Conservation (phyloP, 2,113 vertebrate species). For the Colius striatus region DNA sequence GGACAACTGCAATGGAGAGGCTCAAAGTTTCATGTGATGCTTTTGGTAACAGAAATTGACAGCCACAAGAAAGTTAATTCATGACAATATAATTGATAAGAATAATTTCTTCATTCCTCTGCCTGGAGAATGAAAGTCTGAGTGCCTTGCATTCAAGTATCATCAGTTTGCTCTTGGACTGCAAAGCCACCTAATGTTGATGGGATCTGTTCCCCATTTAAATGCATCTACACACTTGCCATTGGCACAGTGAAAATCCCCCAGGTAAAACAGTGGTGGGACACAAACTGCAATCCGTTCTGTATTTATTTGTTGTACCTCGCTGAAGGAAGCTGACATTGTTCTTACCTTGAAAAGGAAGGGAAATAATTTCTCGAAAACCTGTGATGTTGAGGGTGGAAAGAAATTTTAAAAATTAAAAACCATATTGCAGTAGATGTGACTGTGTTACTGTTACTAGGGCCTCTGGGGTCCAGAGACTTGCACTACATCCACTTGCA, state of each 20-base stretch:
- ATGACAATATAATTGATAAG: not conserved
- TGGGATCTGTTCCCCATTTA: not conserved
- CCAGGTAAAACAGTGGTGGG: not conserved
- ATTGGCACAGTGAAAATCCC: not conserved
- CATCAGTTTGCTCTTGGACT: not conserved
- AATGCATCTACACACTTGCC: fast-evolving
- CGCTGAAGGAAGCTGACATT: not conserved
- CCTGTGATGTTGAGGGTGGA: not conserved
- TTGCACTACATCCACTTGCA: not conserved
- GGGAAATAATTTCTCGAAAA: not conserved
- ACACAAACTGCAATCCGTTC: not conserved
- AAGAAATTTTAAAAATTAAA: not conserved
- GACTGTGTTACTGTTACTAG: not conserved
- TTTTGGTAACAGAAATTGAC: not conserved
- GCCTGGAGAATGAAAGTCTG: not conserved
- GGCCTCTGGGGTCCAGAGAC: not conserved
- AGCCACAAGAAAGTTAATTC: not conserved
- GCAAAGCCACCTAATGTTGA: not conserved
- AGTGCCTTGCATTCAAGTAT: not conserved
- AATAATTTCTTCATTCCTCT: not conserved
- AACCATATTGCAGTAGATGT: not conserved
- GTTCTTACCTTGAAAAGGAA: not conserved
- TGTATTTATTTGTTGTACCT: not conserved
- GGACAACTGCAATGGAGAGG: not conserved
- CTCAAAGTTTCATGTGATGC: not conserved